Conservation (phyloP, 2,797 vertebrate genomes). For the Vespertilio murinus region DNA sequence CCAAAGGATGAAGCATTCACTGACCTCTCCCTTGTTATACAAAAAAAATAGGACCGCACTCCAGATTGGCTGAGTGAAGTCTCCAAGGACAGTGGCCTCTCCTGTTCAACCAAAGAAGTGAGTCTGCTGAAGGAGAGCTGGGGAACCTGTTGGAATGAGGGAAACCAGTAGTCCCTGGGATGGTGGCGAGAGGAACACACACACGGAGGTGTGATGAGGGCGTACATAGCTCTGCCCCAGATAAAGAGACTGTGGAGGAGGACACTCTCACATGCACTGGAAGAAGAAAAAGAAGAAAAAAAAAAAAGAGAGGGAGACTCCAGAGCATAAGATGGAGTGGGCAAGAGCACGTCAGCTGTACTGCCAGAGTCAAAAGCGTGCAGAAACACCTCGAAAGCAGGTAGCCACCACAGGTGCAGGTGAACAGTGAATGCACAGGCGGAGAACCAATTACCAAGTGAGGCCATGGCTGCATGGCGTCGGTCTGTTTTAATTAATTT, state of each 20-base stretch:
- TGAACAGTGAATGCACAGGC: background rate
- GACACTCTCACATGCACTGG: background rate
- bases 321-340: background rate
- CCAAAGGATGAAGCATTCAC: background rate
- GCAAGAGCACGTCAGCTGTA: background rate
- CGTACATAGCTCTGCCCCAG: background rate
- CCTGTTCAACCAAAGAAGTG: background rate
- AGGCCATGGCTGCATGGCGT: background rate
- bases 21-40: background rate
- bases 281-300: background rate
- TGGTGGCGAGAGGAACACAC: background rate
- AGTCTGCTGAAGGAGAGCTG: background rate
- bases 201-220: background rate
- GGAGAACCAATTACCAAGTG: background rate
- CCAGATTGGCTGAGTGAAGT: background rate
- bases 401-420: background rate
- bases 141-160: background rate
- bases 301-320: background rate
- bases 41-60: background rate
- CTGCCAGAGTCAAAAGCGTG: background rate
- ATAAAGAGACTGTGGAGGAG: background rate
- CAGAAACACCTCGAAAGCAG: background rate
- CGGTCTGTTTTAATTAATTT: background rate
- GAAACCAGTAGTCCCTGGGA: background rate
- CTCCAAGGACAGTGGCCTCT: background rate